Evolutionary conservation across 1,140 invertebrate species (phyloP), one percentile per base, ranked within the genome.

Genomic region (Drosophila busckii): DNA sequence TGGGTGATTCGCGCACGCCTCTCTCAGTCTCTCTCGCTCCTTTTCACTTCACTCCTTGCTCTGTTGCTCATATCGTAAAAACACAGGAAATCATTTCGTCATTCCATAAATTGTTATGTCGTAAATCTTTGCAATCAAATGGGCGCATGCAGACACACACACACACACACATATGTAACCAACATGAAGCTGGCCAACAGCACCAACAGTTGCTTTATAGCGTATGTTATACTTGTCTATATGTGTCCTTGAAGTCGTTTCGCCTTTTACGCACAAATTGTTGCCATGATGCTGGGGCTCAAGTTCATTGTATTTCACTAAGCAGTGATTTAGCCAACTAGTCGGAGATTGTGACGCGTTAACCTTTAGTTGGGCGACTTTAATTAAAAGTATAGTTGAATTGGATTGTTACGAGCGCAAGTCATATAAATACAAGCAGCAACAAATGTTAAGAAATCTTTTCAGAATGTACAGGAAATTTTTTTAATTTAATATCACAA

Each of bases 51-150:
- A n/a, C 17, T 22, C 17, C 25, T n/a, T 12, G n/a, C 4, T 10
- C 9, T 31, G 34, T 25, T 54, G 35, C 29, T 48, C 22, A 38
- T 45, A 40, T 65, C 61, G 61, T 69, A 82, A 82, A 80, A 82
- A 82, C 68, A 73, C 75, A 70, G 75, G 75, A 82, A 82, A 82
- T 82, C 75, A 82, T 82, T 82, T 75, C 75, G 69, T 82, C 75
- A 82, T 82, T 82, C 75, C 75, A 82, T 82, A 82, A 82, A 82
- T 82, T 82, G 75, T 82, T 82, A 75, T 82, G 75, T 75, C 75
- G 75, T 82, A 82, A 82, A 82, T 82, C 75, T 80, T 70, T 35
- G 75, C 75, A 80, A 80, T 80, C 75, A 80, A 80, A 80, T 68
- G 68, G 45, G 13, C 58, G 44, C 66, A 67, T 53, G 59, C 48